These are phyloP conservation scores for Tolypeutes matacus DNA, from an alignment of 2,797 vertebrate genomes.

Conservation along the genomic window DNA sequence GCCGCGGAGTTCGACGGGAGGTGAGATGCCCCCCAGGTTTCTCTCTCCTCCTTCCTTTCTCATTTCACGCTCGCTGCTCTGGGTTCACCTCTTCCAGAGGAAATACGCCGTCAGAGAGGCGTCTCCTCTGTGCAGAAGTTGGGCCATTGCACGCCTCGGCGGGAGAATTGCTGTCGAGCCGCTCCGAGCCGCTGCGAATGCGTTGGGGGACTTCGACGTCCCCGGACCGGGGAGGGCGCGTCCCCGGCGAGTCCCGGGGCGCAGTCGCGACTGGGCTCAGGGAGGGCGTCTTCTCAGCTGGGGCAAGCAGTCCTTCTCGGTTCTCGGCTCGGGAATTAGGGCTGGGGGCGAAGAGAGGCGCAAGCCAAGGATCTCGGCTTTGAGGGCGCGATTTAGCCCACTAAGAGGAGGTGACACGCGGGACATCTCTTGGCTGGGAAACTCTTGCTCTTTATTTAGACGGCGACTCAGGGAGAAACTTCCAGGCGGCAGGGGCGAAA, in stretches of 20 bases:
- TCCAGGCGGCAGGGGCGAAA: background rate
- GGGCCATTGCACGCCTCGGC: background rate
- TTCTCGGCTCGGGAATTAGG: background rate
- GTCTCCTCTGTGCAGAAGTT: background rate
- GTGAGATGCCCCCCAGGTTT: constrained; percentile 86
- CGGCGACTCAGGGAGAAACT: background rate
- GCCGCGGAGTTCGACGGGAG: constrained; percentile 94
- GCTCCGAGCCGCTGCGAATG: background rate
- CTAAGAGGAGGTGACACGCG: background rate
- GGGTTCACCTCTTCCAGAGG: too few relatives aligned
- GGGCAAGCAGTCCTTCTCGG: background rate
- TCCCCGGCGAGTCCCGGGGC: background rate
- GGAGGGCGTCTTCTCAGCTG: background rate
- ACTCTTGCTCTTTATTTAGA: background rate
- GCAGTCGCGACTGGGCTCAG: background rate
- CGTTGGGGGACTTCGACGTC: too few relatives aligned
- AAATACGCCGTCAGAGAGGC: background rate
- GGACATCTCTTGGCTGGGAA: background rate
- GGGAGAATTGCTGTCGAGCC: background rate
- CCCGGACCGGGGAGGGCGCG: background rate
- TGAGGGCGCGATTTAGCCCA: background rate
- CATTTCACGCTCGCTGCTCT: background rate
- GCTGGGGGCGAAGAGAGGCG: background rate
- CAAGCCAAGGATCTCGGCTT: background rate
- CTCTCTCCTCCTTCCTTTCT: background rate